Conservation (phyloP, 2,113 vertebrate species). For the Rhinoderma darwinii region DNA sequence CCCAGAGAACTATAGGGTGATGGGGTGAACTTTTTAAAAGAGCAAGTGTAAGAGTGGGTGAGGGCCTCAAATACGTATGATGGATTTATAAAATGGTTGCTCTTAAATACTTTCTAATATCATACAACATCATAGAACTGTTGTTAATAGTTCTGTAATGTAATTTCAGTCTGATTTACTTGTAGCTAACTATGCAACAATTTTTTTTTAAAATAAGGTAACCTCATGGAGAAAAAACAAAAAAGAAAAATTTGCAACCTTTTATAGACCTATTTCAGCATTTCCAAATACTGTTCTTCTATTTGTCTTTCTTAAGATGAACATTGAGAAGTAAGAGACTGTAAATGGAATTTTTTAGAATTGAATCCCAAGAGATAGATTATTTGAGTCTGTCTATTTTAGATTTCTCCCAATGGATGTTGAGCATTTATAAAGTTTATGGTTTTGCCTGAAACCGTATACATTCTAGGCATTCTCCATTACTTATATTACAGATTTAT, state of each 20-base stretch:
- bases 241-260: neutral
- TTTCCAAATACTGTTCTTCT: neutral
- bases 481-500: slow-evolving; percentile 39
- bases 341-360: neutral
- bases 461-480: slow-evolving; percentile 24
- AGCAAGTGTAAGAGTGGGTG: too few species aligned
- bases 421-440: slow-evolving; percentile 49
- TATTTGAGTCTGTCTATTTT: slow-evolving; percentile 15
- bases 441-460: slow-evolving; percentile 48
- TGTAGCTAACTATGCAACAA: too few species aligned
- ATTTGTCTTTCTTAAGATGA: neutral
- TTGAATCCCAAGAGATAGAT: neutral
- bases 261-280: neutral
- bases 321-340: neutral
- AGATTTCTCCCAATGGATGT: slow-evolving; percentile 11
- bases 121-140: neutral
- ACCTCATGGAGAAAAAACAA: neutral
- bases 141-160: neutral
- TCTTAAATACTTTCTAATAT: too few species aligned
- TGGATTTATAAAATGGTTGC: too few species aligned
- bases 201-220: too few species aligned
- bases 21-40: too few species aligned
- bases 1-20: too few species aligned
- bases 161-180: neutral
- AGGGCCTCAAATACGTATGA: too few species aligned